These are phyloP conservation scores for Campylomormyrus numenius DNA, from an alignment of 2,113 vertebrate species.

Conservation along the genomic window DNA sequence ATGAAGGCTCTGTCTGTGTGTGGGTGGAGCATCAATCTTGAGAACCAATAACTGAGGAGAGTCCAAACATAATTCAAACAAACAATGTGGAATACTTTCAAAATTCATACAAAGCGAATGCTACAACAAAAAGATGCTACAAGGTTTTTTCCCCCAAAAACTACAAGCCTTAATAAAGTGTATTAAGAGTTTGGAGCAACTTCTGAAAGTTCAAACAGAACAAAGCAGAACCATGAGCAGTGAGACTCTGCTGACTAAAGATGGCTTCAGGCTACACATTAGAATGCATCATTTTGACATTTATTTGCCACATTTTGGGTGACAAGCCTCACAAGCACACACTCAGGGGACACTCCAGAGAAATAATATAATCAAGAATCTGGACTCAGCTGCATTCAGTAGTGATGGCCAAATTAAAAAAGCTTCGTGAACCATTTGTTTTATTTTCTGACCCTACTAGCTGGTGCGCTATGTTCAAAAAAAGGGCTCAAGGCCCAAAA, in stretches of 20 bases:
- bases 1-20: background rate
- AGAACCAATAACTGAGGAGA: background rate
- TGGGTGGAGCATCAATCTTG: background rate
- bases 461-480: background rate
- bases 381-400: background rate
- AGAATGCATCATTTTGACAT: background rate
- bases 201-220: background rate
- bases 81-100: background rate
- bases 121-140: background rate
- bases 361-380: background rate
- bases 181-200: background rate
- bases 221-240: background rate
- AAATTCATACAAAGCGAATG: background rate
- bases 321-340: background rate
- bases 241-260: background rate
- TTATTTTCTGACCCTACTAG: background rate
- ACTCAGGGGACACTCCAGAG: background rate
- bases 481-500: background rate
- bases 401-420: background rate
- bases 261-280: background rate
- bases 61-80: background rate
- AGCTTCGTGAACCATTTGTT: background rate
- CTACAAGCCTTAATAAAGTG: background rate
- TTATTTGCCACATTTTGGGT: background rate
- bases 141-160: background rate